Conservation (phyloP, 2,888 invertebrate genomes). For the Theristus sp. region DNA sequence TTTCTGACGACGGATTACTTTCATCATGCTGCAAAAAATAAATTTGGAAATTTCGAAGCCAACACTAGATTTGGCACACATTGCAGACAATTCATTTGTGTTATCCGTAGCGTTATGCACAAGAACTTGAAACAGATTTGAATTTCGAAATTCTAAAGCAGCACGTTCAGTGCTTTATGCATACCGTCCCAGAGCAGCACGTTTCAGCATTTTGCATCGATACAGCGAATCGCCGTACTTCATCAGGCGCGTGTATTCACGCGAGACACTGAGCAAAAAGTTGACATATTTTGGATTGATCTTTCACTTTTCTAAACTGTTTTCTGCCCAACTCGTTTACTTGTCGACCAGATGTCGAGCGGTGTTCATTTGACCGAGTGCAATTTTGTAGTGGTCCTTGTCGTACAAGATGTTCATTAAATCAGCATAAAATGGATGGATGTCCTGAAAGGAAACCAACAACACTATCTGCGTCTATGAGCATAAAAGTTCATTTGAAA, state of each 20-base stretch:
- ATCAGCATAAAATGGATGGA: slow-evolving; percentile 98
- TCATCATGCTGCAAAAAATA: slow-evolving; percentile 61
- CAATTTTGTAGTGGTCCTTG: slow-evolving; percentile 95
- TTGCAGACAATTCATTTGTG: too few relatives aligned
- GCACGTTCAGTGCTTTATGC: slow-evolving; percentile 1
- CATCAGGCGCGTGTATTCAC: slow-evolving; percentile 79
- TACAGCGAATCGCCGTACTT: slow-evolving; percentile 96
- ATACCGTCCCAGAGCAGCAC: slow-evolving; percentile 71
- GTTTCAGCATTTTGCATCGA: slow-evolving; percentile 89
- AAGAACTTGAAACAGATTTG: too few relatives aligned
- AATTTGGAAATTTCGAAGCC: slow-evolving; percentile 1
- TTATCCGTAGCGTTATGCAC: too few relatives aligned
- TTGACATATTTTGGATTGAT: background rate
- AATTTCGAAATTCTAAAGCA: too few relatives aligned
- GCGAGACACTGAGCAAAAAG: slow-evolving; percentile 74
- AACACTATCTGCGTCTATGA: too few relatives aligned
- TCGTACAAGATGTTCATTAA: slow-evolving; percentile 97
- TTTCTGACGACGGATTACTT: slow-evolving; percentile 84
- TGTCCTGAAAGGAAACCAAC: slow-evolving; percentile 41
- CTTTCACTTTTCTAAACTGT: background rate
- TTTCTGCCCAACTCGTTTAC: background rate
- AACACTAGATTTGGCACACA: too few relatives aligned
- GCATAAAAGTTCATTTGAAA: slow-evolving; percentile 2
- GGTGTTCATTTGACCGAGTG: slow-evolving; percentile 87
- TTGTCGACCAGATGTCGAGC: slow-evolving; percentile 78